Base-by-base conservation (phyloP, 2,888 invertebrate genomes). In the Drosophila maculinotata region DNA sequence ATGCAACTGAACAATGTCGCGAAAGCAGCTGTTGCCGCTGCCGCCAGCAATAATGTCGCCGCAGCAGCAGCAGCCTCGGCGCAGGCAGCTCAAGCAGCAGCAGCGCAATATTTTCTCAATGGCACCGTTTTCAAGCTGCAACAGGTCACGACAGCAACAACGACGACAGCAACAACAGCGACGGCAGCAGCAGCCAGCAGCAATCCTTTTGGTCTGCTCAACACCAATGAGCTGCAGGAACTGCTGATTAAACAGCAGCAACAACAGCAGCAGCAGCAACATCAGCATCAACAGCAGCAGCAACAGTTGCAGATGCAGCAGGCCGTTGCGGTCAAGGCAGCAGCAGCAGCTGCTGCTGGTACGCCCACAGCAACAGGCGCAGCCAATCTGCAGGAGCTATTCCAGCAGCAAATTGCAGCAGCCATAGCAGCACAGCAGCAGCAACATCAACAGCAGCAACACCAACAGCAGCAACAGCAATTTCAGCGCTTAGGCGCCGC, bases 101-200 rank as follows among this genome's bases (percentile, higher is more conserved):
- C 91, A 4, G 90, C 90, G 0, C 91, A 91, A 60, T 91, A 91
- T 57, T 91, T 91, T 58, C 85, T 92, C 25, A 91, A 92, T 41
- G 92, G 92, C 8, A 91, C 92, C 23, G 91, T 92, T 12, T 91
- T 92, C 38, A 92, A 92, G 76, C 66, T 92, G 54, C 92, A 91
- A 25, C 90, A 90, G 62, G 90, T 90, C 39, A 90, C 90, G 1
- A 90, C 90, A 0, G 90, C 90, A 9, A 90, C 90, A 0, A 90
- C 90, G 5, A 90, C 90, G 9, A 90, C 90, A 5, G 90, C 90
- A 6, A 90, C 90, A 7, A 89, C 90, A 0, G 89, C 89, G 1
- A 88, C 89, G 1, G 79, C 90, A 12, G 83, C 87, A 7, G 79
- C 89, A 0, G 64, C 87, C 2, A 64, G 82, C n/a, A 64, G 69